phyloP scores from a whole-genome alignment of 2,888 invertebrate species.

The Danaus chrysippus region DNA sequence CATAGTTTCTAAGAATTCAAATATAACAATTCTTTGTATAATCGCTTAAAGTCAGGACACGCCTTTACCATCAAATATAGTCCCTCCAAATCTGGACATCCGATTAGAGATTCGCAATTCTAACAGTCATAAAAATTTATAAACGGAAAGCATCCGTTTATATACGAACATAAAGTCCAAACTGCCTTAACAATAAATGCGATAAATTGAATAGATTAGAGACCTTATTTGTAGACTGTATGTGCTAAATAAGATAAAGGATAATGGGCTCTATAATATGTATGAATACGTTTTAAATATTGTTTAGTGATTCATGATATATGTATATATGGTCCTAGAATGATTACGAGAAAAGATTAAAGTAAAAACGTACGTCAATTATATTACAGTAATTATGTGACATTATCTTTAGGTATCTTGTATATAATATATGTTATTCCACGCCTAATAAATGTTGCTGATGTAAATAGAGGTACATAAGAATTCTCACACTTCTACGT shows the following conservation, averaged over 20 bases:
- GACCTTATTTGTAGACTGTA: constrained; percentile 21
- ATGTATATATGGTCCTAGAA: constrained; percentile 6
- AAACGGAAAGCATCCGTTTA: constrained; percentile 16
- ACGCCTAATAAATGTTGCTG: too few relatives aligned
- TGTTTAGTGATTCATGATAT: neutral
- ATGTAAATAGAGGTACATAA: too few relatives aligned
- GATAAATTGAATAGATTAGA: constrained; percentile 31
- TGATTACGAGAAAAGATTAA: constrained; percentile 10
- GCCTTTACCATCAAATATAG: constrained; percentile 19
- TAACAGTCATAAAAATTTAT: constrained; percentile 8
- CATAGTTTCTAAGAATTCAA: too few relatives aligned
- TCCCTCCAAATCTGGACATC: constrained; percentile 25
- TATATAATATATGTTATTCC: too few relatives aligned
- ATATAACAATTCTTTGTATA: neutral
- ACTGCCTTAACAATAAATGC: neutral
- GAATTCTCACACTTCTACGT: too few relatives aligned
- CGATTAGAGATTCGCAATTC: constrained; percentile 28
- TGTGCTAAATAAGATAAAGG: neutral
- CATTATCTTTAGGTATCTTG: too few relatives aligned
- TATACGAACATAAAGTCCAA: neutral
- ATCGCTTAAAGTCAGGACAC: constrained; percentile 7
- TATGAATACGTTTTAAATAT: neutral
- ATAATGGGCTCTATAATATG: constrained; percentile 14
- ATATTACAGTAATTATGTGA: too few relatives aligned
- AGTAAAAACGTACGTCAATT: neutral